Conservation (phyloP, 2,797 vertebrate genomes). For the Leuciscus waleckii region DNA sequence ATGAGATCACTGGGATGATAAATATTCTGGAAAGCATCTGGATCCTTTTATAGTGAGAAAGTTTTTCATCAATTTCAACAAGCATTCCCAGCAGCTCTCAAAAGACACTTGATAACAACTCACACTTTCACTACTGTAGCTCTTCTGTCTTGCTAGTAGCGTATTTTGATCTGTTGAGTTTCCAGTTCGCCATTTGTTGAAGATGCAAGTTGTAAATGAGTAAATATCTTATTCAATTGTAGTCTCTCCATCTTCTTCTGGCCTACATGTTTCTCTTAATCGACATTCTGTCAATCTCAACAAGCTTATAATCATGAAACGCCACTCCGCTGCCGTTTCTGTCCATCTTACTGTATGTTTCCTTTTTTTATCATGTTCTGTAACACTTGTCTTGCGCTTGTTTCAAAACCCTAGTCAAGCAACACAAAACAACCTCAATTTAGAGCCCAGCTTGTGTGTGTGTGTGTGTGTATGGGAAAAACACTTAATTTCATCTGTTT, state of each 20-base stretch:
- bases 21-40: not conserved
- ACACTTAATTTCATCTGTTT: slow-evolving; percentile 80
- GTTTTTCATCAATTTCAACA: not conserved
- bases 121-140: not conserved
- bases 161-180: slow-evolving; percentile 11
- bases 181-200: not conserved
- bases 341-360: slow-evolving; percentile 41
- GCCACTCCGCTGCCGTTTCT: slow-evolving; percentile 40
- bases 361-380: slow-evolving; percentile 34
- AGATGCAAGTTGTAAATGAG: slow-evolving; percentile 28
- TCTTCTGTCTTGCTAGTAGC: not conserved
- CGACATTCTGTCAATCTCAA: slow-evolving; percentile 61
- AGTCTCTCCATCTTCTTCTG: not conserved
- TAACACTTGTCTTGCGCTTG: slow-evolving; percentile 2
- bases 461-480: slow-evolving; percentile 62
- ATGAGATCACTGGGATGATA: not conserved
- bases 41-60: not conserved
- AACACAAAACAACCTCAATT: slow-evolving; percentile 73
- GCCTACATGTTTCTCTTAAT: slow-evolving; percentile 60
- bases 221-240: slow-evolving; percentile 3
- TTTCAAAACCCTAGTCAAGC: slow-evolving; percentile 45
- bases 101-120: not conserved
- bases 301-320: slow-evolving; percentile 70
- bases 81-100: not conserved
- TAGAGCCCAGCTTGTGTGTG: slow-evolving; percentile 63